Conservation (phyloP, 2,888 invertebrate genomes). For the Apodemia mormo region DNA sequence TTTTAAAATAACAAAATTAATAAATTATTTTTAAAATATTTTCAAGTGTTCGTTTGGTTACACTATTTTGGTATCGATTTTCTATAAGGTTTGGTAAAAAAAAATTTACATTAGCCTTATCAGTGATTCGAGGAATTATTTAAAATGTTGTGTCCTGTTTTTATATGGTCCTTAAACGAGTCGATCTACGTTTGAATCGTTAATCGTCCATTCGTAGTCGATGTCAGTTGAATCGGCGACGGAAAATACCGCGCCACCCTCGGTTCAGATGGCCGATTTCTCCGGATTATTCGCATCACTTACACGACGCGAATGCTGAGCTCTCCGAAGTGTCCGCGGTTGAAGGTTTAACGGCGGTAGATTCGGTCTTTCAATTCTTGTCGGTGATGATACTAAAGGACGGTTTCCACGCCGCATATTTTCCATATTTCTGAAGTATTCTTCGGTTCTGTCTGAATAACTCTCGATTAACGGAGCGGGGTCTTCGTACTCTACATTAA, state of each 20-base stretch:
- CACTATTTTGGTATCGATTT: too few relatives aligned
- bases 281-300: slow-evolving; percentile 74
- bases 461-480: slow-evolving; percentile 88
- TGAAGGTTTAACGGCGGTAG: slow-evolving; percentile 88
- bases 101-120: background rate
- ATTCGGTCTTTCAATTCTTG: slow-evolving; percentile 91
- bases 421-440: slow-evolving; percentile 71
- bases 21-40: too few relatives aligned
- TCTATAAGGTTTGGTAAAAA: background rate
- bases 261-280: slow-evolving; percentile 78
- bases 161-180: slow-evolving; percentile 58
- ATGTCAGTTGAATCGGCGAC: slow-evolving; percentile 75
- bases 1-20: too few relatives aligned
- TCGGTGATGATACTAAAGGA: slow-evolving; percentile 89
- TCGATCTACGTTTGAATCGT: slow-evolving; percentile 64
- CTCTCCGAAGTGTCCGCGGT: slow-evolving; percentile 74
- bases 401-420: slow-evolving; percentile 78
- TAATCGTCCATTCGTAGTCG: slow-evolving; percentile 70
- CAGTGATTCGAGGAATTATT: background rate
- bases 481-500: slow-evolving; percentile 91
- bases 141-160: background rate
- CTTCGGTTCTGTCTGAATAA: slow-evolving; percentile 81
- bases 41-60: too few relatives aligned
- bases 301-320: slow-evolving; percentile 74
- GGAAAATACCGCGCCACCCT: slow-evolving; percentile 77